phyloP scores from a whole-genome alignment of 2,888 invertebrate genomes.

The Dryadula phaetusa region DNA sequence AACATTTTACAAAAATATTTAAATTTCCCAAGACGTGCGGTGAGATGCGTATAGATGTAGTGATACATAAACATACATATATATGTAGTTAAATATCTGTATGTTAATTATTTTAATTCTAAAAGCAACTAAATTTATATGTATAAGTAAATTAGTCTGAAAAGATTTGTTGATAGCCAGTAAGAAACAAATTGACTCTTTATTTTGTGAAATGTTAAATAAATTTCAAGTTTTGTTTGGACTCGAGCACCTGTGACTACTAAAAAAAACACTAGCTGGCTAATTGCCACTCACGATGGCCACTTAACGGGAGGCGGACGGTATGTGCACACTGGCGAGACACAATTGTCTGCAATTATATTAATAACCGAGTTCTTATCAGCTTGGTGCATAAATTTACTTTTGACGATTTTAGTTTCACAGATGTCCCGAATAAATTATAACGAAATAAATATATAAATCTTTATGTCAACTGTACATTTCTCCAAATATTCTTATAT shows the following conservation, averaged over 20 bases:
- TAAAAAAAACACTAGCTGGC: slow-evolving; percentile 34
- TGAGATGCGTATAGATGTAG: too few relatives aligned
- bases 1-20: too few relatives aligned
- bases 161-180: slow-evolving; percentile 1
- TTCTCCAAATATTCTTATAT: too few relatives aligned
- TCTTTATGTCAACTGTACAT: background rate
- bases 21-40: too few relatives aligned
- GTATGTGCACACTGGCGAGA: slow-evolving; percentile 30
- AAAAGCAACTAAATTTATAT: background rate
- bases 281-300: slow-evolving; percentile 27
- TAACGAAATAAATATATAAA: background rate
- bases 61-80: too few relatives aligned
- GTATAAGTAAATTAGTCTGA: slow-evolving; percentile 8
- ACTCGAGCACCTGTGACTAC: slow-evolving; percentile 33
- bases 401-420: background rate
- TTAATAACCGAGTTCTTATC: slow-evolving; percentile 22
- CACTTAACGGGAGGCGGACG: slow-evolving; percentile 24
- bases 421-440: background rate
- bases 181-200: slow-evolving; percentile 1
- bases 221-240: slow-evolving; percentile 18
- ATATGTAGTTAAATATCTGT: background rate
- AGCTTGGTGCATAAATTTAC: slow-evolving; percentile 13
- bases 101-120: slow-evolving; percentile 4
- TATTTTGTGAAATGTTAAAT: slow-evolving; percentile 23
- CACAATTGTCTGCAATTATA: slow-evolving; percentile 28